Conservation (phyloP, 1,140 invertebrate species). For the Drosophila nikananu region DNA sequence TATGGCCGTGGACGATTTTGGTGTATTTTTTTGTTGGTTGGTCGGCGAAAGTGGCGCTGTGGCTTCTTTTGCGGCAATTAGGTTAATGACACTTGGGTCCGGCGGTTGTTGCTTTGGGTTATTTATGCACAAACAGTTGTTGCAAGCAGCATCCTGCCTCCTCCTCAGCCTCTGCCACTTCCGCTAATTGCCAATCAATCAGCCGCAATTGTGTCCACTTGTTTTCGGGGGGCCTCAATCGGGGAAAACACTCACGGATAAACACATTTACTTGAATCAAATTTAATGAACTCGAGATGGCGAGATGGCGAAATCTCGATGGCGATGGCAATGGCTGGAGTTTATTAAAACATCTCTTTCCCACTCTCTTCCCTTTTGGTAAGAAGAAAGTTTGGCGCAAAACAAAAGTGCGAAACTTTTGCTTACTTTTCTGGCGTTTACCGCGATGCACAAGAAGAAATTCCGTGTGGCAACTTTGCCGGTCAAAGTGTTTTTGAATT, state of each 20-base stretch:
- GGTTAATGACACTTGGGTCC: conserved; percentile 78
- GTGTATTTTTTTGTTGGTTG: conserved; percentile 11
- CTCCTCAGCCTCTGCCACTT: conserved; percentile 31
- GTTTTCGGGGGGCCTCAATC: not conserved
- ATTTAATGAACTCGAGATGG: conserved; percentile 76
- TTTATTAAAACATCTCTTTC: conserved; percentile 77
- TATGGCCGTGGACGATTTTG: conserved; percentile 47
- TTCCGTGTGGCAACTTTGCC: conserved; percentile 84
- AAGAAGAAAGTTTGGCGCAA: conserved; percentile 63
- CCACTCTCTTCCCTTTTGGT: conserved; percentile 11
- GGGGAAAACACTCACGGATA: conserved; percentile 31
- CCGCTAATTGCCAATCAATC: conserved; percentile 79
- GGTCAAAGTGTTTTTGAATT: conserved; percentile 84
- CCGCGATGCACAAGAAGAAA: conserved; percentile 74
- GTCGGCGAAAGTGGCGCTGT: conserved; percentile 28
- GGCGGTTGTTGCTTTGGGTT: conserved; percentile 57
- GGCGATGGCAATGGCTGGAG: conserved; percentile 39
- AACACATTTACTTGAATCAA: conserved; percentile 71
- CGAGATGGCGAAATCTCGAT: conserved; percentile 28
- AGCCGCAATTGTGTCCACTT: conserved; percentile 63
- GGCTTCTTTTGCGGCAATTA: conserved; percentile 68
- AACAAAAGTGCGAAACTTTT: conserved; percentile 65
- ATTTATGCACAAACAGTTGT: conserved; percentile 71
- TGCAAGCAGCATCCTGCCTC: conserved; percentile 38
- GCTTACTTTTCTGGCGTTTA: conserved; percentile 53